Evolutionary conservation across 2,888 invertebrate genomes (phyloP), one percentile per base, ranked within the genome.

Genomic region (Ctena decussata): DNA sequence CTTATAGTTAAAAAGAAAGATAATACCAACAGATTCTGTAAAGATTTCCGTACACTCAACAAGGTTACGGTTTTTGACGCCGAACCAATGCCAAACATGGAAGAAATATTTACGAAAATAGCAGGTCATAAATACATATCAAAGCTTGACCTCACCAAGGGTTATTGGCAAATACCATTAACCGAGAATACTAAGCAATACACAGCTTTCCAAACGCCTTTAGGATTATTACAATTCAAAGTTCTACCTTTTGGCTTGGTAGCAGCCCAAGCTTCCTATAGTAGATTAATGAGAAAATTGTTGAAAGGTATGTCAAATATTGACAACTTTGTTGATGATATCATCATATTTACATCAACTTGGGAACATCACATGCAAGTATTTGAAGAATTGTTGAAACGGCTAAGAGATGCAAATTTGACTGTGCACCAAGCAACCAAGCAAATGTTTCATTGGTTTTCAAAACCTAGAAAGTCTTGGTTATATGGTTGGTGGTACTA

Each of bases 11-110:
- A 78, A 44, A 91, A 90, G 57, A 73, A 74, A 32, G 91, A 89
- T 77, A 75, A 79, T 2, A 72, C 78, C 0, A 84, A 76, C 44
- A 75, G 91, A 35, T 86, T 90, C 49, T 89, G 89, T 77, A 84
- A 90, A 49, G 90, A 92, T 77, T 88, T 85, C 44, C 53, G 91
- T 30, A 70, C 37, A 27, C 30, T 90, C 1, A 93, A n/a, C n/a
- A n/a, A n/a, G n/a, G n/a, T n/a, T n/a, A n/a, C n/a, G n/a, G n/a
- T n/a, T n/a, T n/a, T n/a, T n/a, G n/a, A n/a, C n/a, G n/a, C n/a
- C n/a, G n/a, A n/a, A 73, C 90, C 91, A 8, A 86, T 92, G 65
- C 82, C 81, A 8, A 84, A 88, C 46, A 37, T 76, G 12, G 91
- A 91, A 12, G 83, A 84, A 32, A 87, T 92, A 6, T 90, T 91